A percentile compares a stretch with the other conserved stretches of the same genome.
phyloP scores from a whole-genome alignment of 2,797 vertebrate genomes.

The Chloroceryle inda region DNA sequence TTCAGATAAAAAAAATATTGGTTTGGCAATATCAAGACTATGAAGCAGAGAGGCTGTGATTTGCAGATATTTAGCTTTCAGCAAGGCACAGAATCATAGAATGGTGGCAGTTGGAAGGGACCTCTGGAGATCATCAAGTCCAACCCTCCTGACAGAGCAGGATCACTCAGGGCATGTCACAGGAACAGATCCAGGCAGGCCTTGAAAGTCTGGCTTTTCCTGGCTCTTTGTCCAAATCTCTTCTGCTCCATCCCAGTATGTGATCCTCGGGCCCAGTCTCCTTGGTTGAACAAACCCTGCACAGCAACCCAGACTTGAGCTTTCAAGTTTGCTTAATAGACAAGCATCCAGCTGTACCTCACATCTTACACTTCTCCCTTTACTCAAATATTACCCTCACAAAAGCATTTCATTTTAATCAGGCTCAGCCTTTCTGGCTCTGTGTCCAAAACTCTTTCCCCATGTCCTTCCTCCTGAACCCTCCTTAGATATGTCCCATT shows the following conservation, averaged over 20 bases:
- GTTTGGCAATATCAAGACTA: background rate
- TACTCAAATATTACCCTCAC: background rate
- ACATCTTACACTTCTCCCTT: background rate
- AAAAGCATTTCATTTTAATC: background rate
- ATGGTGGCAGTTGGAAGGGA: background rate
- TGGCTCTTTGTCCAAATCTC: background rate
- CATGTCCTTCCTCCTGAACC: background rate
- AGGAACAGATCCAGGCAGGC: background rate
- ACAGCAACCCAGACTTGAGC: background rate
- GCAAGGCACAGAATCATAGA: background rate
- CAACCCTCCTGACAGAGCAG: background rate
- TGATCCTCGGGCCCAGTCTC: background rate
- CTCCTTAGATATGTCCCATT: background rate
- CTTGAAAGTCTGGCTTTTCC: background rate
- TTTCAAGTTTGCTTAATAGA: background rate
- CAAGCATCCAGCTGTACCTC: background rate
- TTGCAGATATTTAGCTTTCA: background rate
- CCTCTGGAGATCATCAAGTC: background rate
- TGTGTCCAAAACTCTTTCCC: background rate
- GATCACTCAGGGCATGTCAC: background rate
- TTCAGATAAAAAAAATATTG: rapidly evolving
- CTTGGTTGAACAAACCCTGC: background rate
- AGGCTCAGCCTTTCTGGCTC: background rate
- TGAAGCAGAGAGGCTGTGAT: background rate
- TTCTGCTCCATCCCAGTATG: background rate